Evolutionary conservation across 2,797 vertebrate genomes (phyloP), one percentile per base, ranked within the genome.

Genomic region (Borostomias antarcticus): DNA sequence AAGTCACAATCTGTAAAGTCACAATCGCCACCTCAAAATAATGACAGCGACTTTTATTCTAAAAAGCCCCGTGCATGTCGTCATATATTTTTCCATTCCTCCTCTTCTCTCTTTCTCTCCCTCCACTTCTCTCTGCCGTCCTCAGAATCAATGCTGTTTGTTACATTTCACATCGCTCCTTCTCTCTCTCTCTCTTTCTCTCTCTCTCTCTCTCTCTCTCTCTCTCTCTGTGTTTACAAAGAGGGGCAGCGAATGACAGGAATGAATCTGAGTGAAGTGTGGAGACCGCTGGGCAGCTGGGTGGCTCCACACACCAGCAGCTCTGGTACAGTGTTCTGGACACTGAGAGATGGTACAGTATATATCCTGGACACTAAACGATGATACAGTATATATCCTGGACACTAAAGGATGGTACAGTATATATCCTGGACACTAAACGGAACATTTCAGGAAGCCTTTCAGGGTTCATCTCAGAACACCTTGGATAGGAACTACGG

Each of bases 201-300:
- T 35, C 72, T 52, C 35, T 43, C 29, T 47, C 47, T 30, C 51
- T 62, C 32, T 59, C 64, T 59, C 47, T 19, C 59, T 15, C 32
- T 37, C 32, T 21, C 43, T 32, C 59, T 73, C 25, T 11, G 52
- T 54, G 52, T 11, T 58, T 47, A n/a, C 11, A 19, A 23, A 45
- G 29, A 56, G 51, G 64, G 30, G 56, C n/a, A 69, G 59, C 30
- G 45, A 59, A 68, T 63, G 28, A 69, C 72, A 74, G 58, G 45
- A 74, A 66, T 58, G 7, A 58, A 58, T 66, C 54, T 57, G n/a
- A n/a, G 10, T 25, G 7, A 25, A 11, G 19, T 23, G 21, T 2
- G 48, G 23, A 21, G 23, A 1, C 9, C 21, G 48, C n/a, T 68
- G 48, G 59, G n/a, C n/a, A n/a, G 62, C 60, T 29, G 40, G 56